Evolutionary conservation across 2,797 vertebrate species (phyloP), one percentile per base, ranked within the genome.

Genomic region (Menidia menidia): DNA sequence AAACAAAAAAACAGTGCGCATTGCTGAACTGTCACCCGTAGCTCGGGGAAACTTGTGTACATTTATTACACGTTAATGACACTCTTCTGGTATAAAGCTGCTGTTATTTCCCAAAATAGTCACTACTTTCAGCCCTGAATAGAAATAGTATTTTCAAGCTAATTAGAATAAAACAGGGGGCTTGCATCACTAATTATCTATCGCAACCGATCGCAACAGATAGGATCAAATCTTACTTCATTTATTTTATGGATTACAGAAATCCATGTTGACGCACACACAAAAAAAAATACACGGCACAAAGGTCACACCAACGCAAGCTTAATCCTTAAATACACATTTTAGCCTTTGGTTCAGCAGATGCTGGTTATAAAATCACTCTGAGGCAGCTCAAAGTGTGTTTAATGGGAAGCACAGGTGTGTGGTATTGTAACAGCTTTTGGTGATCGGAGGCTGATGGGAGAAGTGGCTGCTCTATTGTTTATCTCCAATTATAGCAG

Each of bases 401-500:
- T 71, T 84, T 54, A 75, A 71, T 78, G 56, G 62, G 73, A 66
- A 60, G 53, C 39, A 73, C 82, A 82, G 86, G 86, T 84, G 86
- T 84, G 85, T 74, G 65, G 35, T 3, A 12, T 18, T 57, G 62
- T 63, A 64, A 80, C 68, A 0, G 69, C 45, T 75, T 62, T 2
- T 50, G 66, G 60, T 64, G 81, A 84, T 69, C 58, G 77, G 59
- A 71, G 64, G 65, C 68, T 63, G 68, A 60, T 68, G 86, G 60
- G 54, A 61, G 47, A 53, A 64, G 54, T 10, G 45, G 62, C 15
- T 44, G 0, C 66, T 66, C 73, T 64, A 62, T 87, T 89, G 81
- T 88, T 87, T 78, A 80, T 79, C 72, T 85, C 78, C 71, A 81
- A 77, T 89, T 85, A 87, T 82, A 90, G 77, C 79, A 58, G 82